These are phyloP conservation scores for Cryptophagus acutangulus DNA, from an alignment of 2,888 invertebrate species.

Conservation along the genomic window DNA sequence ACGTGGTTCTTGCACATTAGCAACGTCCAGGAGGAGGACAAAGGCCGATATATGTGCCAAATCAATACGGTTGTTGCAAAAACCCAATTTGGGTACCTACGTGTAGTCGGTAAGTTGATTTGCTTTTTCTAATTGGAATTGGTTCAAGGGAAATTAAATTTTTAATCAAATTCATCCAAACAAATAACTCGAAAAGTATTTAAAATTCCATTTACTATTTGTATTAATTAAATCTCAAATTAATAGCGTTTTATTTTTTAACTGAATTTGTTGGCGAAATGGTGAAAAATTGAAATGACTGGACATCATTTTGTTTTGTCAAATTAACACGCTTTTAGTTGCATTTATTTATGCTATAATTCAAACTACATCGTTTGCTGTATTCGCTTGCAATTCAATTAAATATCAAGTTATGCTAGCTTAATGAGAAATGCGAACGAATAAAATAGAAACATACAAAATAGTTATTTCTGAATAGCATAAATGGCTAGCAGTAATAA, in stretches of 20 bases:
- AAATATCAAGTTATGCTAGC: no score
- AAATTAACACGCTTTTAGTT: no score
- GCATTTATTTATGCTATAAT: no score
- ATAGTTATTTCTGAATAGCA: slow-evolving; percentile 5
- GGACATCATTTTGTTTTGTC: neutral
- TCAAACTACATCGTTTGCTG: no score
- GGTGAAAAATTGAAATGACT: neutral
- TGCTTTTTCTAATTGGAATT: slow-evolving; percentile 7
- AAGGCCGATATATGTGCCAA: slow-evolving; percentile 91
- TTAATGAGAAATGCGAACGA: no score
- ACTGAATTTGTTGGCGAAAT: neutral
- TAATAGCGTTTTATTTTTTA: neutral
- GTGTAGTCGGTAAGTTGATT: slow-evolving; percentile 77
- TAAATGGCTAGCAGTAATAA: slow-evolving; percentile 6
- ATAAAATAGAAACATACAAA: no score
- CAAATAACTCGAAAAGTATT: no score
- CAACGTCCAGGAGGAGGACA: slow-evolving; percentile 86
- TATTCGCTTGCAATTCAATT: no score
- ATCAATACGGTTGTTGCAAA: slow-evolving; percentile 90
- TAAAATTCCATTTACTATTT: no score
- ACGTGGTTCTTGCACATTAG: slow-evolving; percentile 92
- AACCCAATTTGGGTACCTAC: slow-evolving; percentile 86
- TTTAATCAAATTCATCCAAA: slow-evolving; percentile 7
- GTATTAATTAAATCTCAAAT: no score
- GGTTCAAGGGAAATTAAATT: slow-evolving; percentile 8